Evolutionary conservation across 2,113 vertebrate genomes (phyloP).

Genomic region (Paraplagusia blochii): DNA sequence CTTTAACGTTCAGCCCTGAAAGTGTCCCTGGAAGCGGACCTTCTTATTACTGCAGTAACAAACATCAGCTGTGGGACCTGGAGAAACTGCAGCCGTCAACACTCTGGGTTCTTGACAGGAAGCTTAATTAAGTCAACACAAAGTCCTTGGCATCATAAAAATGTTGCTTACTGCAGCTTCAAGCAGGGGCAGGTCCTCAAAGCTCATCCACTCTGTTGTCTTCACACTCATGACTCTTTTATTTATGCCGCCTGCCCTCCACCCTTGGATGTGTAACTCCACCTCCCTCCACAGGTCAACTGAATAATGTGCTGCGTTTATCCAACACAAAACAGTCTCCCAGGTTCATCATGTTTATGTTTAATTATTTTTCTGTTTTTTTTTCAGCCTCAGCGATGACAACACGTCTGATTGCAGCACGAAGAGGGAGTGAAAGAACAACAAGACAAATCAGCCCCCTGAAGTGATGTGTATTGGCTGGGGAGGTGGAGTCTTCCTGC

Average conservation of each 20-base stretch:
- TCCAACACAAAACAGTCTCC: constrained; percentile 15
- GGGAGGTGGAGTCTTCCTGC: constrained; percentile 44
- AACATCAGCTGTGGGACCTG: neutral
- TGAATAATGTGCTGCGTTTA: constrained; percentile 10
- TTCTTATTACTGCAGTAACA: constrained; percentile 1
- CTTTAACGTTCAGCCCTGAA: constrained; percentile 15
- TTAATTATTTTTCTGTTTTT: constrained; percentile 30
- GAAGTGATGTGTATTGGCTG: constrained; percentile 56
- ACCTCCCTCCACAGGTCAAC: constrained; percentile 14
- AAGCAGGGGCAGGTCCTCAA: constrained; percentile 15
- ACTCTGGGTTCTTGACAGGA: constrained; percentile 27
- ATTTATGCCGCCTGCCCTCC: constrained; percentile 55
- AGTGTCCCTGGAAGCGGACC: constrained; percentile 17
- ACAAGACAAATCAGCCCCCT: constrained; percentile 74
- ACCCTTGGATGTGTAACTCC: constrained; percentile 5
- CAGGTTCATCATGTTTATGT: constrained; percentile 18
- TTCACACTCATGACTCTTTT: constrained; percentile 34
- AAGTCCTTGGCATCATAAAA: constrained; percentile 62
- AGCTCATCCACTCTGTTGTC: constrained; percentile 17
- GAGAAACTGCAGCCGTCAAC: constrained; percentile 1
- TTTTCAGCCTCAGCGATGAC: constrained; percentile 28
- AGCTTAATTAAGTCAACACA: constrained; percentile 59
- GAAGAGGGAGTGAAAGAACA: constrained; percentile 45
- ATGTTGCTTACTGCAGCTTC: constrained; percentile 35
- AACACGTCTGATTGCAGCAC: constrained; percentile 63